A percentile compares a stretch with the other conserved stretches of the same genome.
Evolutionary conservation across 2,888 invertebrate species (phyloP).

Genomic region (Eurytoma adleriae): DNA sequence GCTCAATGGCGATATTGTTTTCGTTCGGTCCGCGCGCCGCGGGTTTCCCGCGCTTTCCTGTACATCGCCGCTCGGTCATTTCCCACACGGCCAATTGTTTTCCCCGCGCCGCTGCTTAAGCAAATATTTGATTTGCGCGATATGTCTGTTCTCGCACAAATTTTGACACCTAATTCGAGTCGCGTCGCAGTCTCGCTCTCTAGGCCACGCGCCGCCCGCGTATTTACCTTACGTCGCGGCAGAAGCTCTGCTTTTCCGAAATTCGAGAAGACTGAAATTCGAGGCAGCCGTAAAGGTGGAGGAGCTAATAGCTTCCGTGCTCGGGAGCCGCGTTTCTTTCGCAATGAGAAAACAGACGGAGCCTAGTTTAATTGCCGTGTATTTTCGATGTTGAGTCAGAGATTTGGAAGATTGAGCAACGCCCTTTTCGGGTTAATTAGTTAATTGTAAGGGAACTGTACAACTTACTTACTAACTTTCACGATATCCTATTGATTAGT

Average conservation of each 20-base stretch:
- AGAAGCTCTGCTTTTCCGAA: constrained; percentile 10
- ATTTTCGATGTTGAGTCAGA: constrained; percentile 16
- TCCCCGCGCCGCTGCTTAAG: too few relatives aligned
- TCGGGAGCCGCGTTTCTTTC: constrained; percentile 10
- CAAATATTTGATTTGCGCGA: constrained; percentile 47
- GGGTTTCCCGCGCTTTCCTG: constrained; percentile 20
- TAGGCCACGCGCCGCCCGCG: neutral
- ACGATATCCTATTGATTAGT: too few relatives aligned
- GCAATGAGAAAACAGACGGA: constrained; percentile 4
- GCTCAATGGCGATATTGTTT: constrained; percentile 14
- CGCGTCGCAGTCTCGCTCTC: constrained; percentile 1
- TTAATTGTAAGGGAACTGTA: neutral
- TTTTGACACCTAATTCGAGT: constrained; percentile 39
- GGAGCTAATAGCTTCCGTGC: constrained; percentile 23
- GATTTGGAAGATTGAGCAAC: constrained; percentile 12
- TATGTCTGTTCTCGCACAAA: constrained; percentile 5
- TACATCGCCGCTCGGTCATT: neutral
- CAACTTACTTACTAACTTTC: neutral
- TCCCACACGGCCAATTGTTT: constrained; percentile 27
- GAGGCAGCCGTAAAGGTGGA: constrained; percentile 20
- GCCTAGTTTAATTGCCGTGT: neutral
- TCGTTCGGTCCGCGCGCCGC: neutral
- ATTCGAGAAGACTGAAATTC: constrained; percentile 46
- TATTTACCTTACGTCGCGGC: constrained; percentile 29
- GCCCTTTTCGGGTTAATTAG: neutral